These are phyloP conservation scores for Mystacornis crossleyi DNA, from an alignment of 2,113 vertebrate genomes.

Conservation along the genomic window DNA sequence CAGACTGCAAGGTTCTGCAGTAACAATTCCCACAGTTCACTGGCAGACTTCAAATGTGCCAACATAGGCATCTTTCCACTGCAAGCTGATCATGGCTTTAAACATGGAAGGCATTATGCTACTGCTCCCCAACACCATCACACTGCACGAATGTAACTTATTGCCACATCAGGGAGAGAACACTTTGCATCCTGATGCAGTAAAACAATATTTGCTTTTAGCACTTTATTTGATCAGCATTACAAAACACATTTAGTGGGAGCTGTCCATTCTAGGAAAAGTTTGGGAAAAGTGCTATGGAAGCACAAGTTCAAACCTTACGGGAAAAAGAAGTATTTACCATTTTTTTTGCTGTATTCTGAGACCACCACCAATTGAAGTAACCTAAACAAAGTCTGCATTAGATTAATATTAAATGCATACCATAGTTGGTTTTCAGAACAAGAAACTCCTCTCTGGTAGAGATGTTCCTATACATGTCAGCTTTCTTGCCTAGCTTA, in stretches of 20 bases:
- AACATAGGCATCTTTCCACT: not conserved
- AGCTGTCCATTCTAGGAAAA: not conserved
- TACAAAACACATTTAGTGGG: not conserved
- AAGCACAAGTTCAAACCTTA: not conserved
- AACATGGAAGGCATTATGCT: not conserved
- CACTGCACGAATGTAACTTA: not conserved
- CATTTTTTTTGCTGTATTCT: not conserved
- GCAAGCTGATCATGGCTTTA: not conserved
- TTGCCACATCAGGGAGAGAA: accelerated
- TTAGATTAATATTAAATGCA: not conserved
- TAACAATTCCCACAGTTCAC: not conserved
- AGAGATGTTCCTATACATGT: not conserved
- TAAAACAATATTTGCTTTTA: not conserved
- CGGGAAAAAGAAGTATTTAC: not conserved
- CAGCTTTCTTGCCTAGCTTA: not conserved
- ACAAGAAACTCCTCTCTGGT: not conserved
- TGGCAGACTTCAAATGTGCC: not conserved
- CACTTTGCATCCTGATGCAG: not conserved
- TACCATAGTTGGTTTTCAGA: not conserved
- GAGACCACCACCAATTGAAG: not conserved
- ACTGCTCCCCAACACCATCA: not conserved
- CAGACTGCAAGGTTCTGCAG: not conserved
- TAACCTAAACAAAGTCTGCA: not conserved
- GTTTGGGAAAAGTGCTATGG: not conserved
- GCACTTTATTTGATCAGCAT: not conserved